A percentile compares a stretch with the other conserved stretches of the same genome.
Conservation (phyloP, 2,888 invertebrate species). For the Agrochola circellaris region DNA sequence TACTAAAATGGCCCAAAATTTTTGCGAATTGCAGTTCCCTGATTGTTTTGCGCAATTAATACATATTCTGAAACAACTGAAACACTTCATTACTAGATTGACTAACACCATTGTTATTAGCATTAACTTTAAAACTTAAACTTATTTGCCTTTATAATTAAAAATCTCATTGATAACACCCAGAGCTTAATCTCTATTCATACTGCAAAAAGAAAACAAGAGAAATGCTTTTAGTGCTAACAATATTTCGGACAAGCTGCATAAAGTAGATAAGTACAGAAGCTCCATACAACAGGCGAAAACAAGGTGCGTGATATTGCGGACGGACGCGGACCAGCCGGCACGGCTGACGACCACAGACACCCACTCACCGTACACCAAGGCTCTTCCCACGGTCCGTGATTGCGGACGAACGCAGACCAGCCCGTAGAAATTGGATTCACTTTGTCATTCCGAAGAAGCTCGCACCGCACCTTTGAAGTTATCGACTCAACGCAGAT, state of each 20-base stretch:
- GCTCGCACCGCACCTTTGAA: too few relatives aligned
- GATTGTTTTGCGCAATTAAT: too few relatives aligned
- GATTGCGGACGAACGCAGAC: too few relatives aligned
- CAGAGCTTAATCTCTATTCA: slow-evolving; percentile 35
- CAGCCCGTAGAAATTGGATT: too few relatives aligned
- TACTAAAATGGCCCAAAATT: background rate
- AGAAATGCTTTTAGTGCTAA: slow-evolving; percentile 51
- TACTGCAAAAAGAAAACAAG: slow-evolving; percentile 21
- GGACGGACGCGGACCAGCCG: too few relatives aligned
- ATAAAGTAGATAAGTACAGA: background rate
- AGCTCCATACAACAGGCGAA: background rate
- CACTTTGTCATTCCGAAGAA: too few relatives aligned
- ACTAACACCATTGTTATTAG: too few relatives aligned
- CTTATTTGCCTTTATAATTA: background rate
- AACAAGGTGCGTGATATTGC: background rate
- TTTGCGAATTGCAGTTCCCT: too few relatives aligned
- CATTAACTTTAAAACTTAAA: background rate
- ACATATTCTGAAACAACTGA: background rate
- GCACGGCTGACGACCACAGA: too few relatives aligned
- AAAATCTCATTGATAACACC: slow-evolving; percentile 3
- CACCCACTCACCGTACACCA: too few relatives aligned
- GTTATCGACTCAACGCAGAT: too few relatives aligned
- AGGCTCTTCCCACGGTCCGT: too few relatives aligned
- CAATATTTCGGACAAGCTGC: slow-evolving; percentile 43
- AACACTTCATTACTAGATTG: background rate